Evolutionary conservation across 2,888 invertebrate genomes (phyloP).

Genomic region (Seira musarum): DNA sequence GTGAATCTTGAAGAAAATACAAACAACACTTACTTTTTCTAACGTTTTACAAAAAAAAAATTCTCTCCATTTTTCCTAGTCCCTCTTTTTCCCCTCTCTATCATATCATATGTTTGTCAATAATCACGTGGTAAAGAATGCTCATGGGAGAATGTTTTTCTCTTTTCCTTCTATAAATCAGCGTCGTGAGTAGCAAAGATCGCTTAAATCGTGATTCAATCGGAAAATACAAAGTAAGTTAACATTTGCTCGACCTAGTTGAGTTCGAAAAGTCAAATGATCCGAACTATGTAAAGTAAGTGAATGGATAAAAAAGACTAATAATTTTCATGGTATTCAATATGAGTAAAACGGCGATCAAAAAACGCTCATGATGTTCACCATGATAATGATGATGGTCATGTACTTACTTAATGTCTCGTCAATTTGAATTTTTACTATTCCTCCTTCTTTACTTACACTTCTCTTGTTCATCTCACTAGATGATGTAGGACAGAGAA

Average conservation of each 20-base stretch:
- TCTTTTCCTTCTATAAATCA: slow-evolving; percentile 56
- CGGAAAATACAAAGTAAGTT: slow-evolving; percentile 57
- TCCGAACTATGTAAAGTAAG: slow-evolving; percentile 49
- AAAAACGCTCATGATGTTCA: slow-evolving; percentile 1
- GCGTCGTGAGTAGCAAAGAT: slow-evolving; percentile 60
- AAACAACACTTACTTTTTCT: slow-evolving; percentile 18
- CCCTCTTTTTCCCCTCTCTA: background rate
- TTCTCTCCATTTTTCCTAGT: slow-evolving; percentile 6
- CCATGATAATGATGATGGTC: background rate
- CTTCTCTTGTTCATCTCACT: too few species aligned
- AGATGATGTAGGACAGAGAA: slow-evolving; percentile 51
- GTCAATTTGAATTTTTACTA: too few species aligned
- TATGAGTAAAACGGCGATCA: slow-evolving; percentile 23
- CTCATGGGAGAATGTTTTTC: slow-evolving; percentile 10
- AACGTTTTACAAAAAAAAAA: background rate
- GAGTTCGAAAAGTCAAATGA: slow-evolving; percentile 63
- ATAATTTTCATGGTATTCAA: slow-evolving; percentile 52
- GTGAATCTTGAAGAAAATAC: slow-evolving; percentile 49
- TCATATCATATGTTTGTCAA: slow-evolving; percentile 20
- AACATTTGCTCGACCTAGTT: slow-evolving; percentile 59
- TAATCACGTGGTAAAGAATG: slow-evolving; percentile 47
- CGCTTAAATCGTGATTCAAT: slow-evolving; percentile 61
- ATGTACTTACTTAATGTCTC: too few species aligned
- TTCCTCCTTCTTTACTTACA: too few species aligned
- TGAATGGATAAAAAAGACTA: slow-evolving; percentile 49